Evolutionary conservation across 2,888 invertebrate species (phyloP).

Genomic region (Formica aserva): DNA sequence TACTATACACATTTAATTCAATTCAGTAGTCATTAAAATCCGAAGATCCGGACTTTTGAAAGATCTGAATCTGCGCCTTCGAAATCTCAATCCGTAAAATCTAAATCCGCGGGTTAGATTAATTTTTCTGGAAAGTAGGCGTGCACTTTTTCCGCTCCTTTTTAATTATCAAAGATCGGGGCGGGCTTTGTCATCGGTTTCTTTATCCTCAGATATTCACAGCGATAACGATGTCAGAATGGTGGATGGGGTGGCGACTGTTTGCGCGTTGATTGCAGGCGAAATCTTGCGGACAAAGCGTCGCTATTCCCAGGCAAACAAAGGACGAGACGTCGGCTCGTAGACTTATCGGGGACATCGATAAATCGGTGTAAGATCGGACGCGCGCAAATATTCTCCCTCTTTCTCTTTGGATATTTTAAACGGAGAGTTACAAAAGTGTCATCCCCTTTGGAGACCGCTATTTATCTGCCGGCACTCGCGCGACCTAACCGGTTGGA

Average conservation of each 20-base stretch:
- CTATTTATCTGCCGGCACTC: slow-evolving; percentile 26
- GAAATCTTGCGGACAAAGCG: slow-evolving; percentile 36
- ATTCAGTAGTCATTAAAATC: not conserved
- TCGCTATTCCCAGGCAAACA: slow-evolving; percentile 3
- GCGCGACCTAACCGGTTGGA: not conserved
- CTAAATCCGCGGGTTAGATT: slow-evolving; percentile 1
- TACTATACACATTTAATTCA: not conserved
- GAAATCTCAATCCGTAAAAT: not conserved
- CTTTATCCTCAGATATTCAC: slow-evolving; percentile 27
- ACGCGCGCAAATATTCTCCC: not conserved
- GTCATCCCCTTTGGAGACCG: not conserved
- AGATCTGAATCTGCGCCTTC: not conserved
- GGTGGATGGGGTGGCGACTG: not conserved
- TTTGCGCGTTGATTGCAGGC: slow-evolving; percentile 30
- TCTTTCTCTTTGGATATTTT: not conserved
- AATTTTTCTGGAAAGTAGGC: not conserved
- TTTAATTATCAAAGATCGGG: slow-evolving; percentile 31
- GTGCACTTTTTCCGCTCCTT: not conserved
- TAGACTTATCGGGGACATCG: slow-evolving; percentile 27
- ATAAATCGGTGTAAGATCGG: slow-evolving; percentile 35
- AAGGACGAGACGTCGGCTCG: slow-evolving; percentile 8
- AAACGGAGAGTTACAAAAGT: slow-evolving; percentile 20
- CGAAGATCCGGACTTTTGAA: not conserved
- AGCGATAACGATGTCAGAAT: slow-evolving; percentile 24
- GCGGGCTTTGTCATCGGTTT: slow-evolving; percentile 21